These are phyloP conservation scores for Polypterus bichir DNA, from an alignment of 2,113 vertebrate species.

Conservation along the genomic window DNA sequence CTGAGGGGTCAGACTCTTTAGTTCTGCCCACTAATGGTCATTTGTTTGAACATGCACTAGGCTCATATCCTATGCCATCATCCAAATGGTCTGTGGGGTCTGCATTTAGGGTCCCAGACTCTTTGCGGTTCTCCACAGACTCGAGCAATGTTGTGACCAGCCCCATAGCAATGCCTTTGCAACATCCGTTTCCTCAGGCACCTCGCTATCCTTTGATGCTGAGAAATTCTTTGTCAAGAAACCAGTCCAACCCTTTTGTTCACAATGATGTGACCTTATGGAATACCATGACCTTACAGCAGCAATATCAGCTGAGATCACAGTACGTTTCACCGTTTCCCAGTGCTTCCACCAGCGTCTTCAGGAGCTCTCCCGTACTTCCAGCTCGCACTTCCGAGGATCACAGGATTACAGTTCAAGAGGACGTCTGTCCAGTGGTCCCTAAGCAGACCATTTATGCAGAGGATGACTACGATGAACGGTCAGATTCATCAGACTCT, in stretches of 20 bases:
- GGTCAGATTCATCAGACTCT: constrained; percentile 87
- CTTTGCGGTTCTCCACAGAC: constrained; percentile 74
- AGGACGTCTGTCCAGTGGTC: constrained; percentile 68
- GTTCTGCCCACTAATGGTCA: constrained; percentile 72
- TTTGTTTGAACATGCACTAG: constrained; percentile 75
- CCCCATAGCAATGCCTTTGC: constrained; percentile 68
- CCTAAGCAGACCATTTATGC: constrained; percentile 77
- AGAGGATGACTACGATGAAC: constrained; percentile 87
- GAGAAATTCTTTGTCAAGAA: constrained; percentile 78
- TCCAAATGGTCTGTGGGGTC: constrained; percentile 96
- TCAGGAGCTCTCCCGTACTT: constrained; percentile 71
- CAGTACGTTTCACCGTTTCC: constrained; percentile 86
- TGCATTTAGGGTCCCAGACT: constrained; percentile 86
- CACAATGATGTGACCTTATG: constrained; percentile 87
- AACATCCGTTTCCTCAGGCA: constrained; percentile 80
- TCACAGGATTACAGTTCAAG: constrained; percentile 63
- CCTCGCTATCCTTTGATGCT: constrained; percentile 85
- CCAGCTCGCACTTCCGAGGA: constrained; percentile 63
- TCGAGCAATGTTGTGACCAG: constrained; percentile 58
- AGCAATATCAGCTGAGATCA: constrained; percentile 90
- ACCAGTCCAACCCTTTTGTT: constrained; percentile 71
- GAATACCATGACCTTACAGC: constrained; percentile 95
- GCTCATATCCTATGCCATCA: constrained; percentile 75
- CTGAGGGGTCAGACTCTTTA: constrained; percentile 55
- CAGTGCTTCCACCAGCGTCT: constrained; percentile 51